Evolutionary conservation across 2,888 invertebrate species (phyloP).

Genomic region (Stomorhina lunata): DNA sequence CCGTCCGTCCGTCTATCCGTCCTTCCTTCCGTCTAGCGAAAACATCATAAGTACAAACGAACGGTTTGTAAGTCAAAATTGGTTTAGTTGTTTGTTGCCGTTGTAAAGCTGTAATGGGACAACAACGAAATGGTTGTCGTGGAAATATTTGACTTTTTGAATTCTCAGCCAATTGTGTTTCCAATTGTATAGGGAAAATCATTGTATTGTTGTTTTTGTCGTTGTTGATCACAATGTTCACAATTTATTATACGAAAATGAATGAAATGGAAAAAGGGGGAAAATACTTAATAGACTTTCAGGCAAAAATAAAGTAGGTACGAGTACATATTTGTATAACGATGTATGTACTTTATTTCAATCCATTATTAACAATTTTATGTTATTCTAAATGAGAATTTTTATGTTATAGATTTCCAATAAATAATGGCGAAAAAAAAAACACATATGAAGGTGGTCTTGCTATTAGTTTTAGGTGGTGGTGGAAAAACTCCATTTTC

Average conservation of each 20-base stretch:
- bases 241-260: constrained; percentile 4
- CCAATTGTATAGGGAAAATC: neutral
- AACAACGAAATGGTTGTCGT: constrained; percentile 54
- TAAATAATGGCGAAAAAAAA: neutral
- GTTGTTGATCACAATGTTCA: constrained; percentile 32
- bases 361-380: neutral
- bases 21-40: neutral
- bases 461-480: constrained; percentile 20
- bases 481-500: constrained; percentile 51
- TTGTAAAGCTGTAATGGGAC: constrained; percentile 54
- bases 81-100: too few species aligned
- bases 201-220: neutral
- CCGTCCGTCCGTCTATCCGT: neutral
- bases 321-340: constrained; percentile 8
- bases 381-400: neutral
- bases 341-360: neutral
- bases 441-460: constrained; percentile 2
- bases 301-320: neutral
- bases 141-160: constrained; percentile 58
- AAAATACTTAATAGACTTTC: neutral
- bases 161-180: constrained; percentile 65
- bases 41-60: neutral
- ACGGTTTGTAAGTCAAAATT: constrained; percentile 13
- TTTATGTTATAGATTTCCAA: constrained; percentile 20
- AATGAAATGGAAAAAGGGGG: constrained; percentile 20